Evolutionary conservation across 1,140 invertebrate species (phyloP).

Genomic region (Helicoverpa zea): DNA sequence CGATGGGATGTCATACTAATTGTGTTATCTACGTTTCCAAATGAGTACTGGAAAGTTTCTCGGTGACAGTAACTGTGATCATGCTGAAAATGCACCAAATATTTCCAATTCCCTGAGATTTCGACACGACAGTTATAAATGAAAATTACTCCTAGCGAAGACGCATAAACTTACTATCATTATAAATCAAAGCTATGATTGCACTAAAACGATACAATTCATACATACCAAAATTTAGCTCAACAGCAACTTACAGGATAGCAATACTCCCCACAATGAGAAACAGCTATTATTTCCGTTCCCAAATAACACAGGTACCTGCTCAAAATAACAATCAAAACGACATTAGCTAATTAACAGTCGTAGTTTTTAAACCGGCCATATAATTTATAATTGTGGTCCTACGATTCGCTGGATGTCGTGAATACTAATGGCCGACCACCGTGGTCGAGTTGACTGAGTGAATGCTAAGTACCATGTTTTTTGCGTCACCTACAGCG

Average conservation of each 20-base stretch:
- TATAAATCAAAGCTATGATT: too few relatives aligned
- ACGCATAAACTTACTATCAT: too few relatives aligned
- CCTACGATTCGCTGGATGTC: not conserved
- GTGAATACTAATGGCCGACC: constrained; percentile 73
- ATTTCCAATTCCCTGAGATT: too few relatives aligned
- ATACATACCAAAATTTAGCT: not conserved
- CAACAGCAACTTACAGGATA: not conserved
- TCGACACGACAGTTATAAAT: too few relatives aligned
- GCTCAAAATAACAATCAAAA: constrained; percentile 34
- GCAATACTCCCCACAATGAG: not conserved
- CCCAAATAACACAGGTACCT: constrained; percentile 10
- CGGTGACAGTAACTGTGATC: too few relatives aligned
- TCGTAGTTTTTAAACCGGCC: constrained; percentile 28
- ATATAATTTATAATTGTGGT: constrained; percentile 54
- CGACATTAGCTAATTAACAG: constrained; percentile 42
- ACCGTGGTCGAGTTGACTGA: constrained; percentile 62
- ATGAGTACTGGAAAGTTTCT: too few relatives aligned
- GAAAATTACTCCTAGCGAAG: too few relatives aligned
- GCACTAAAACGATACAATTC: not conserved
- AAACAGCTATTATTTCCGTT: constrained; percentile 1
- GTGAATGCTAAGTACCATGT: constrained; percentile 63
- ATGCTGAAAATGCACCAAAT: too few relatives aligned
- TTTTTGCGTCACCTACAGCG: constrained; percentile 56
- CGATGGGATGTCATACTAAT: too few relatives aligned
- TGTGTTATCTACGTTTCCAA: too few relatives aligned